These are phyloP conservation scores for Margarornis squamiger DNA, from an alignment of 2,797 vertebrate genomes.

Conservation along the genomic window DNA sequence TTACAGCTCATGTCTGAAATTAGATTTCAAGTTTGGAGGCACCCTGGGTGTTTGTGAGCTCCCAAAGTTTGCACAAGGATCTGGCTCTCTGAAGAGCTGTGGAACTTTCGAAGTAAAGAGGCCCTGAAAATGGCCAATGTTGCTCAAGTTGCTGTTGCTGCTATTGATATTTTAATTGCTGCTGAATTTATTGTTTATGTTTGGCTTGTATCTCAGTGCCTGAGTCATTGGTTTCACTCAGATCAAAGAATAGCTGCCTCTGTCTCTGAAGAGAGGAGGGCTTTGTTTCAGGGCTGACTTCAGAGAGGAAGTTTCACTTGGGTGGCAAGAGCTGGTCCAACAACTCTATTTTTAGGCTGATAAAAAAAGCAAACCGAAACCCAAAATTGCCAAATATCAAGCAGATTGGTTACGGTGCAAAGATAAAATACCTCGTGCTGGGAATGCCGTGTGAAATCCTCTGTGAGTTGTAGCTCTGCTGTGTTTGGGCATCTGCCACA, in stretches of 20 bases:
- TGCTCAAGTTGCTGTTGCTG: neutral
- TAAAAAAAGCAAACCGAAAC: neutral
- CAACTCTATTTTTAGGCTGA: neutral
- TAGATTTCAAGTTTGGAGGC: neutral
- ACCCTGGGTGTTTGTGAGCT: neutral
- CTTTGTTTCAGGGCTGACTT: neutral
- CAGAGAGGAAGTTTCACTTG: constrained; percentile 19
- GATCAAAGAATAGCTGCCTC: neutral
- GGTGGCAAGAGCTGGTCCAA: constrained; percentile 13
- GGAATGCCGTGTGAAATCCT: neutral
- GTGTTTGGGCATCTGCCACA: neutral
- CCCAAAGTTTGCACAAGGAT: neutral
- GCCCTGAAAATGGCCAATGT: neutral
- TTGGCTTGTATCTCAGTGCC: neutral
- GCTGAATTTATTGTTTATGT: neutral
- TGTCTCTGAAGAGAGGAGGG: constrained; percentile 21
- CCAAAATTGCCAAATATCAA: neutral
- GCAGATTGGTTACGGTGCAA: neutral
- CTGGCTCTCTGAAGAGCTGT: neutral
- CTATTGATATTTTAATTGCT: neutral
- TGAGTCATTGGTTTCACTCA: neutral
- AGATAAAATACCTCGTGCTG: neutral
- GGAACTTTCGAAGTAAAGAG: neutral
- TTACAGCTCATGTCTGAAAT: neutral
- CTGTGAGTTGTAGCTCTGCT: neutral